These are phyloP conservation scores for Notothenia coriiceps DNA, from an alignment of 2,113 vertebrate genomes.

Conservation along the genomic window DNA sequence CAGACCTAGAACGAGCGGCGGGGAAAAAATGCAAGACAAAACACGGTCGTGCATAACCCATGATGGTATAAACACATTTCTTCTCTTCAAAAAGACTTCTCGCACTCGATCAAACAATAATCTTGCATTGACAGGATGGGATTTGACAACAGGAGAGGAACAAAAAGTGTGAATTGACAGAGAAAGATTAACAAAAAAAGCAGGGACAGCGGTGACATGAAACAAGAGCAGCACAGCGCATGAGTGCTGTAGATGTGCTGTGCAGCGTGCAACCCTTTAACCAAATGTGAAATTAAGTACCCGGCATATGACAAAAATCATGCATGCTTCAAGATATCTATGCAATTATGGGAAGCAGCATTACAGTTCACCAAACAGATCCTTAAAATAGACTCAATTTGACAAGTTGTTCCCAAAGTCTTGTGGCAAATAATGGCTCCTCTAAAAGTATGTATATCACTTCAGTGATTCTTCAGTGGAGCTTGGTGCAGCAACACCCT, in stretches of 20 bases:
- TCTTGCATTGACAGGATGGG: neutral
- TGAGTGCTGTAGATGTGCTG: neutral
- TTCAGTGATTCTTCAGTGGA: neutral
- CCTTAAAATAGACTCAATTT: neutral
- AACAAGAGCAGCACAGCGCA: neutral
- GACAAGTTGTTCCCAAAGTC: neutral
- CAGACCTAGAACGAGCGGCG: slow-evolving; percentile 44
- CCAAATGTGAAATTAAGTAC: slow-evolving; percentile 7
- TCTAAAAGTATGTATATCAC: neutral
- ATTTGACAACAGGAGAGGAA: neutral
- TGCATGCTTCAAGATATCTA: neutral
- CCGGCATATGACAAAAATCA: neutral
- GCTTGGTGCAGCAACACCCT: slow-evolving; percentile 49
- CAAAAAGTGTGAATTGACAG: neutral
- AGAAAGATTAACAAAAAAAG: neutral
- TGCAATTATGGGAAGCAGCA: neutral
- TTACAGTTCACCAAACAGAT: neutral
- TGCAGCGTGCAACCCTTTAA: neutral
- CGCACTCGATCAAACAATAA: neutral
- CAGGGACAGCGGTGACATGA: neutral
- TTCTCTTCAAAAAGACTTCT: neutral
- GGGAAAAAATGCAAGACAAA: neutral
- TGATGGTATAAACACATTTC: neutral
- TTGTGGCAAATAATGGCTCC: neutral
- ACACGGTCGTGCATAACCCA: neutral